Percentiles rank a stretch among this genome's conserved stretches.
These are phyloP conservation scores for Metellina segmentata DNA, from an alignment of 2,888 invertebrate species.

Conservation along the genomic window DNA sequence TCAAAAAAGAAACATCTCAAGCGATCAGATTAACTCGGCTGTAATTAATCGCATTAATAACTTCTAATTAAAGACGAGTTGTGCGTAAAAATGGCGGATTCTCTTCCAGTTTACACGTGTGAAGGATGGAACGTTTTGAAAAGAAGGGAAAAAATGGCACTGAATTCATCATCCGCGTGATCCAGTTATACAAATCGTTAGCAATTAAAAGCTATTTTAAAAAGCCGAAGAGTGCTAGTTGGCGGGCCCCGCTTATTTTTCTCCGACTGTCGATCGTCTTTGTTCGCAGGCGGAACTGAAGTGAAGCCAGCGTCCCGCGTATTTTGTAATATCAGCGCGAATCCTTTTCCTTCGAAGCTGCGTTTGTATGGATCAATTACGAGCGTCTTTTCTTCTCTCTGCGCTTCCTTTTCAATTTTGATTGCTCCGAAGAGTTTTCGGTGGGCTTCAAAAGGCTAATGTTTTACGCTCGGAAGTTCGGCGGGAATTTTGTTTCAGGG, in stretches of 20 bases:
- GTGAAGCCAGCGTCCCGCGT: slow-evolving; percentile 34
- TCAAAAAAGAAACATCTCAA: slow-evolving; percentile 64
- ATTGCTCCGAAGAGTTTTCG: slow-evolving; percentile 45
- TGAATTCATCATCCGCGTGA: slow-evolving; percentile 71
- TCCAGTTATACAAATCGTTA: slow-evolving; percentile 75
- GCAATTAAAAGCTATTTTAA: slow-evolving; percentile 76
- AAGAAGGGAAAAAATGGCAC: slow-evolving; percentile 52
- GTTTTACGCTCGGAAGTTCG: slow-evolving; percentile 48
- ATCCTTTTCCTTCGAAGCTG: slow-evolving; percentile 17
- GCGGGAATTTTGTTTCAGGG: slow-evolving; percentile 26
- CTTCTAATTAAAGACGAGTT: slow-evolving; percentile 76
- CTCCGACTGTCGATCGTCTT: slow-evolving; percentile 51
- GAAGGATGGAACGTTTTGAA: slow-evolving; percentile 21
- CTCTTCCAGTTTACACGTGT: slow-evolving; percentile 56
- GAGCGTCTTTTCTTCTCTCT: slow-evolving; percentile 49
- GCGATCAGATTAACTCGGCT: slow-evolving; percentile 73
- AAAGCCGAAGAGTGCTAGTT: slow-evolving; percentile 32
- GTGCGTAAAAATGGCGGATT: slow-evolving; percentile 72
- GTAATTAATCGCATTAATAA: slow-evolving; percentile 77
- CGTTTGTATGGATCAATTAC: slow-evolving; percentile 65
- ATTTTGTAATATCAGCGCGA: slow-evolving; percentile 35
- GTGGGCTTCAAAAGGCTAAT: slow-evolving; percentile 55
- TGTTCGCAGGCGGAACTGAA: slow-evolving; percentile 21
- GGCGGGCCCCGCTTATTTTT: slow-evolving; percentile 50
- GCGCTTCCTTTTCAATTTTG: slow-evolving; percentile 60